Evolutionary conservation across 2,797 vertebrate genomes (phyloP).

Genomic region (Dallia pectoralis): DNA sequence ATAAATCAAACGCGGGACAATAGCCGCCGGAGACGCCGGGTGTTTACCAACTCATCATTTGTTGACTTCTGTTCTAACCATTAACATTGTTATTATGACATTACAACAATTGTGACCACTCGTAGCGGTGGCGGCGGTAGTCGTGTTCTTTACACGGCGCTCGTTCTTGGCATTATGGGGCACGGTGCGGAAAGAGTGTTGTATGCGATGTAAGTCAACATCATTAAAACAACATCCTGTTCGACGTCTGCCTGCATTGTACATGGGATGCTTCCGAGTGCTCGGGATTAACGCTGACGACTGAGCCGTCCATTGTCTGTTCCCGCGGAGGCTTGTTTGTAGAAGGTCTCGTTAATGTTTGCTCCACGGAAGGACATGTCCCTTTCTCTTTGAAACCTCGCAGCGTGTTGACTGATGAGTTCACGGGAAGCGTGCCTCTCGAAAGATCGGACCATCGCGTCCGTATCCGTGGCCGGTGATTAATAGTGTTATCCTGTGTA

Average conservation of each 20-base stretch:
- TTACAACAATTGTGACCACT: too few species aligned
- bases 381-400: conserved; percentile 25
- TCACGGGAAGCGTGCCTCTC: conserved; percentile 31
- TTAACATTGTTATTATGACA: too few species aligned
- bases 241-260: conserved; percentile 32
- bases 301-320: conserved; percentile 48
- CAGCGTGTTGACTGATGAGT: conserved; percentile 44
- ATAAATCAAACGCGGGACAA: neutral
- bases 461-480: conserved; percentile 10
- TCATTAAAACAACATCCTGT: conserved; percentile 38
- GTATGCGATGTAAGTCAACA: conserved; percentile 16
- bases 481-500: neutral
- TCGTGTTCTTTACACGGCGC: too few species aligned
- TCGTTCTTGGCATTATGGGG: neutral
- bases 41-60: neutral
- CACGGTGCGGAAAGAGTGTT: neutral
- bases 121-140: too few species aligned
- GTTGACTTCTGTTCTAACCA: too few species aligned
- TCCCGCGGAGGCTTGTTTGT: conserved; percentile 54
- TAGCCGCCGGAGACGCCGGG: neutral
- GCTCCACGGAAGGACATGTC: conserved; percentile 39
- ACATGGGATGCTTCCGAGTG: conserved; percentile 37
- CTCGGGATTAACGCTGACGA: conserved; percentile 65
- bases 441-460: neutral
- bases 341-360: conserved; percentile 40